A percentile compares a stretch with the other conserved stretches of the same genome.
Conservation (phyloP, 2,888 invertebrate genomes). For the Drosophila picticornis region DNA sequence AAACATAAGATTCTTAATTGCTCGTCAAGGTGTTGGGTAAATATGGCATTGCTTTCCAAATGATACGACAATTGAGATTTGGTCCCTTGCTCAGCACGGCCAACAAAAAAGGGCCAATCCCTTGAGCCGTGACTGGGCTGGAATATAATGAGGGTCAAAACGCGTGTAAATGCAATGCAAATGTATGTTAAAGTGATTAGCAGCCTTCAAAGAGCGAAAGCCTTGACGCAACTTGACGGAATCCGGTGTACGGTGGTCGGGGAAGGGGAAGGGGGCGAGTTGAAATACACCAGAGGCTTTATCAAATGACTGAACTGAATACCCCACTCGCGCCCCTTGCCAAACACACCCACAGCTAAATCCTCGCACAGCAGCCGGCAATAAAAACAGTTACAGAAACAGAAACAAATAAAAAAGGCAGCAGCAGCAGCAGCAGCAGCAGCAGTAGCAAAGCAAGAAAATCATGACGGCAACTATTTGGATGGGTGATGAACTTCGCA, state of each 20-base stretch:
- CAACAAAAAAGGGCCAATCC: slow-evolving; percentile 56
- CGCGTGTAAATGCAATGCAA: slow-evolving; percentile 82
- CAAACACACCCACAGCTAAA: slow-evolving; percentile 30
- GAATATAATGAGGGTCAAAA: slow-evolving; percentile 79
- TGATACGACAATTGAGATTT: slow-evolving; percentile 34
- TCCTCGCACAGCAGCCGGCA: slow-evolving; percentile 75
- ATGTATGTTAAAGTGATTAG: slow-evolving; percentile 83
- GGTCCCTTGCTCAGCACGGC: slow-evolving; percentile 1
- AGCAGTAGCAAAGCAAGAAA: slow-evolving; percentile 34
- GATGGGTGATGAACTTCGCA: slow-evolving; percentile 80
- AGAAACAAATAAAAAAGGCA: slow-evolving; percentile 36
- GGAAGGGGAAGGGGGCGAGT: slow-evolving; percentile 3
- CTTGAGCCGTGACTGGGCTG: slow-evolving; percentile 47
- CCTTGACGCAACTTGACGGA: slow-evolving; percentile 40
- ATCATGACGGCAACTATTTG: slow-evolving; percentile 66
- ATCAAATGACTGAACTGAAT: slow-evolving; percentile 47
- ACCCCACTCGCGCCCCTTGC: not conserved
- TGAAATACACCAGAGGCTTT: slow-evolving; percentile 74
- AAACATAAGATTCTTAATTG: slow-evolving; percentile 50
- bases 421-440: not conserved
- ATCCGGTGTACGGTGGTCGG: not conserved
- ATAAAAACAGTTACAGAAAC: slow-evolving; percentile 70
- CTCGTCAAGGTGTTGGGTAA: slow-evolving; percentile 58
- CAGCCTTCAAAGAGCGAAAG: slow-evolving; percentile 72
- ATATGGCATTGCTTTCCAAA: slow-evolving; percentile 40